Evolutionary conservation across 1,140 invertebrate species (phyloP).

Genomic region (Araneus ventricosus): DNA sequence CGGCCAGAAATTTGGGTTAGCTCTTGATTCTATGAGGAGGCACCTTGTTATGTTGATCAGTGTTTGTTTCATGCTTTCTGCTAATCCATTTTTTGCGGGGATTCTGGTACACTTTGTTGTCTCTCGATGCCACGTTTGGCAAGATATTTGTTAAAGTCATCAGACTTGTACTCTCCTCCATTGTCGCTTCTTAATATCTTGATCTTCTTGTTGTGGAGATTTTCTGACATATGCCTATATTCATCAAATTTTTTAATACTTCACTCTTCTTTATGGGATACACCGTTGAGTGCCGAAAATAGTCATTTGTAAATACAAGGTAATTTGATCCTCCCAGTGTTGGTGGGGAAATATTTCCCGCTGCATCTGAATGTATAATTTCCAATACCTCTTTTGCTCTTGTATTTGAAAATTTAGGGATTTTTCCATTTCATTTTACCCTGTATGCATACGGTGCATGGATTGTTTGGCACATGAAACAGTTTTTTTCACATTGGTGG

Average conservation of each 20-base stretch:
- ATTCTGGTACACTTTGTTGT: slow-evolving; percentile 80
- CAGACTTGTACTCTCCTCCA: slow-evolving; percentile 68
- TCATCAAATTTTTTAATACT: background rate
- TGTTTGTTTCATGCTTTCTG: slow-evolving; percentile 81
- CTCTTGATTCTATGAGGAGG: slow-evolving; percentile 78
- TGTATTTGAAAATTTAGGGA: background rate
- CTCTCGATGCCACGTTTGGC: slow-evolving; percentile 79
- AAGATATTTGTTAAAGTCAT: slow-evolving; percentile 67
- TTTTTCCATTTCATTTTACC: slow-evolving; percentile 19
- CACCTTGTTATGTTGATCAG: slow-evolving; percentile 80
- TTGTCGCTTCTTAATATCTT: slow-evolving; percentile 69
- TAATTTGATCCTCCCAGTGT: slow-evolving; percentile 1
- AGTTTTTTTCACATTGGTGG: no score
- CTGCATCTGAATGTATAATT: slow-evolving; percentile 17
- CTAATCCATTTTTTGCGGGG: slow-evolving; percentile 82
- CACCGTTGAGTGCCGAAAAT: background rate
- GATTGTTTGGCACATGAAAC: background rate
- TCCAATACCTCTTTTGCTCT: slow-evolving; percentile 17
- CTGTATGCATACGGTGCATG: slow-evolving; percentile 15
- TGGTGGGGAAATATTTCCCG: slow-evolving; percentile 26
- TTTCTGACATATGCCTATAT: slow-evolving; percentile 55
- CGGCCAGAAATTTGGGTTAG: slow-evolving; percentile 80
- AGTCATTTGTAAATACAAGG: slow-evolving; percentile 23
- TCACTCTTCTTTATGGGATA: background rate
- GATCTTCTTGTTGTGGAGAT: background rate